Conservation (phyloP, 2,888 invertebrate species). For the Andrena bicolor region DNA sequence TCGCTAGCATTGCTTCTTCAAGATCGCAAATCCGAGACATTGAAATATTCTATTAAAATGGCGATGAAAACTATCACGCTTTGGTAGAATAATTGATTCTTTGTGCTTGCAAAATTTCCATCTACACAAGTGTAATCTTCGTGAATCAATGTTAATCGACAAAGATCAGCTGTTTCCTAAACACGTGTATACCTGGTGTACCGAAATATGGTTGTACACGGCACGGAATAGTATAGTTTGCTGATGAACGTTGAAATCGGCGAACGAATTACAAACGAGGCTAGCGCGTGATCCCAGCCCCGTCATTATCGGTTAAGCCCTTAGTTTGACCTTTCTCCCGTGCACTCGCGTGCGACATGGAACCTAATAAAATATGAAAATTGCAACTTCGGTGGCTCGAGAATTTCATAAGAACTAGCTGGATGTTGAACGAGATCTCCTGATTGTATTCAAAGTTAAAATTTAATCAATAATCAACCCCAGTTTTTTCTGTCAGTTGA, state of each 20-base stretch:
- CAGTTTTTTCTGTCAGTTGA: conserved; percentile 28
- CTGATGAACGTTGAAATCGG: background rate
- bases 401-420: conserved; percentile 27
- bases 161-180: background rate
- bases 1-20: conserved; percentile 54
- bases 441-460: conserved; percentile 37
- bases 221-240: background rate
- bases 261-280: conserved; percentile 5
- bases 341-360: conserved; percentile 45
- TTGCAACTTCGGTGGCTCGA: conserved; percentile 28
- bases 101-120: too few species aligned
- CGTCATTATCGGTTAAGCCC: background rate
- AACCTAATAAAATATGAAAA: conserved; percentile 54
- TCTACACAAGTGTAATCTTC: too few species aligned
- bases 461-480: conserved; percentile 53
- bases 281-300: background rate
- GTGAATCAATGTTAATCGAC: too few species aligned
- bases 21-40: conserved; percentile 54
- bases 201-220: background rate
- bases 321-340: conserved; percentile 26
- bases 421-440: conserved; percentile 35
- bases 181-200: background rate
- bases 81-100: background rate
- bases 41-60: conserved; percentile 46
- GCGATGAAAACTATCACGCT: conserved; percentile 14